These are phyloP conservation scores for Teleogryllus oceanicus DNA, from an alignment of 2,888 invertebrate species.

Conservation along the genomic window DNA sequence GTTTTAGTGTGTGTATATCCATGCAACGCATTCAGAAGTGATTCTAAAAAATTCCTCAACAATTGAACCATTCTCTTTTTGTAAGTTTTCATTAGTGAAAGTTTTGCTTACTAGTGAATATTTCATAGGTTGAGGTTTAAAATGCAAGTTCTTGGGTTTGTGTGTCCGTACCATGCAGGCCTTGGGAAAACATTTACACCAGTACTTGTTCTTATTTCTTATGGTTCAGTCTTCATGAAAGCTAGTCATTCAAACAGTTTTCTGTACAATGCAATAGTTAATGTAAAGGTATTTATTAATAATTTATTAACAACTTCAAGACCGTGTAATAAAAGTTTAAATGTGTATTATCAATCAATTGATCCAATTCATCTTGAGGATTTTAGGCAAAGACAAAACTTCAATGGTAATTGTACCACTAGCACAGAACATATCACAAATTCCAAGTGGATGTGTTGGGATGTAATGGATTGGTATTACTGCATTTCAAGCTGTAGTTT, in stretches of 20 bases:
- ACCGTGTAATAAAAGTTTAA: background rate
- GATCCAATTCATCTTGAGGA: background rate
- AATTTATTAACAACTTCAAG: background rate
- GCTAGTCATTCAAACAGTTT: slow-evolving; percentile 4
- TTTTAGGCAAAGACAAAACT: background rate
- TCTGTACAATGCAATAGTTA: background rate
- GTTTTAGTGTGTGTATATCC: background rate
- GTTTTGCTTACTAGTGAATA: background rate
- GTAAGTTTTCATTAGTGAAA: background rate
- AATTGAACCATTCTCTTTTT: slow-evolving; percentile 1
- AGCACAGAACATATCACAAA: background rate
- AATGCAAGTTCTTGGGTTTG: background rate
- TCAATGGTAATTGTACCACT: background rate
- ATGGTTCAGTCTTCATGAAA: background rate
- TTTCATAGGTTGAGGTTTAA: background rate
- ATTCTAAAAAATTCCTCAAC: background rate
- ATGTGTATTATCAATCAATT: slow-evolving; percentile 9
- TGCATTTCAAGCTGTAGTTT: background rate
- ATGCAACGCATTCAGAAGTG: background rate
- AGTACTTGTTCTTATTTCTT: background rate
- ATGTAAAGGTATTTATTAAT: background rate
- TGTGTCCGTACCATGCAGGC: background rate
- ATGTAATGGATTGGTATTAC: background rate
- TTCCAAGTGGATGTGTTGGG: slow-evolving; percentile 3
- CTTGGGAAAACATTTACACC: background rate